Base-by-base conservation (phyloP, 2,797 vertebrate species). In the Chaetodon trifasciatus region DNA sequence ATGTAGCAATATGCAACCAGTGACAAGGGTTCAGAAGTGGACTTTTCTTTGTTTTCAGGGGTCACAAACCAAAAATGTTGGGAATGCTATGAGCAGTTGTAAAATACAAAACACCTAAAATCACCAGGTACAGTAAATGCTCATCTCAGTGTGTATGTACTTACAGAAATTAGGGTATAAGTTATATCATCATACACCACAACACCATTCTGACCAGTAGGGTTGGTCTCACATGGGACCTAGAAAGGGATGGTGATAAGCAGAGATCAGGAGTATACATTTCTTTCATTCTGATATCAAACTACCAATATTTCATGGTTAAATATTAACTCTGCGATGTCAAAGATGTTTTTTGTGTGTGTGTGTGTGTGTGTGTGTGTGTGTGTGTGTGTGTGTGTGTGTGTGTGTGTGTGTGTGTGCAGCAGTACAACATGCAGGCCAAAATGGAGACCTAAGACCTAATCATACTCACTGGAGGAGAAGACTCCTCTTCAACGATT, bases 221-320 rank as follows among this genome's bases (percentile, higher is more conserved):
- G 19, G 24, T 84, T 8, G 2, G 32, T 44, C 10, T 55, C 60
- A 24, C 67, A 78, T 9, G 76, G 78, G 8, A 63, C 23, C 85
- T 84, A 32, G 0, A n/a, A 16, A 40, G 7, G 19, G 11, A 62
- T 19, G 1, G 28, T 4, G 6, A 65, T 17, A 55, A 63, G 24
- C 5, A 47, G 13, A 57, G 7, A 57, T 9, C 8, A 35, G 2
- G 16, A 60, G 3, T 42, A 19, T 9, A 37, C 9, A 35, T 39
- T 28, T 32, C 2, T 32, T 32, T 32, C 4, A 32, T 32, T 32
- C 28, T 32, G 28, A 32, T 32, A 32, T 32, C 28, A 70, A 44
- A n/a, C 35, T 3, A 17, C 7, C n/a, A 40, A 16, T 11, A 63
- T 46, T 24, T 24, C 3, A 15, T 50, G 19, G 19, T 50, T n/a